Conservation (phyloP, 2,113 vertebrate species). For the Thermophis baileyi region DNA sequence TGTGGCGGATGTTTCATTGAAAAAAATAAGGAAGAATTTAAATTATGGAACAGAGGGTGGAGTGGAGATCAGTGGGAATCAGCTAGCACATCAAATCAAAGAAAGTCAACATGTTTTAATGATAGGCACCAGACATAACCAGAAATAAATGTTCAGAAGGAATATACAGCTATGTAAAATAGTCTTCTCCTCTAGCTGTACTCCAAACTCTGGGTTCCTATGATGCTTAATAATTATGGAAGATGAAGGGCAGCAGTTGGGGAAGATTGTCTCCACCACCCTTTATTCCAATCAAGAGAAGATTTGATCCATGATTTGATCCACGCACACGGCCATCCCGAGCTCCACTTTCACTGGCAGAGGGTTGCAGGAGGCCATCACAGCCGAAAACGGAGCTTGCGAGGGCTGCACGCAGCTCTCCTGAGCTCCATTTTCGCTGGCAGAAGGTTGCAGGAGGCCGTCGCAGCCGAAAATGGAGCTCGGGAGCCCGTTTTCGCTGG, state of each 20-base stretch:
- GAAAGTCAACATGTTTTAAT: neutral
- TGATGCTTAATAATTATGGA: neutral
- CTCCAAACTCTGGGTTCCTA: neutral
- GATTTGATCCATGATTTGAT: neutral
- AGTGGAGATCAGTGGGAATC: neutral
- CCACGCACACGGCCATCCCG: too few species aligned
- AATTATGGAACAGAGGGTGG: neutral
- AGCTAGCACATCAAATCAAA: neutral
- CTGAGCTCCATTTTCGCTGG: too few species aligned
- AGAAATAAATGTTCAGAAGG: neutral
- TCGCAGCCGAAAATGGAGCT: too few species aligned
- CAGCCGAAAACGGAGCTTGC: too few species aligned
- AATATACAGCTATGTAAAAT: neutral
- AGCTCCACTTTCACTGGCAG: too few species aligned
- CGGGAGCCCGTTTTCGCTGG: too few species aligned
- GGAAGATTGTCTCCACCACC: neutral
- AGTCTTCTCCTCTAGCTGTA: neutral
- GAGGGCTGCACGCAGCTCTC: too few species aligned
- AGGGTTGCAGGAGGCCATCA: too few species aligned
- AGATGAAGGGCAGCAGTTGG: neutral
- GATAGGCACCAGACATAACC: neutral
- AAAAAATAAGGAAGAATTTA: neutral
- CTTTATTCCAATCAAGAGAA: neutral
- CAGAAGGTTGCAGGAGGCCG: too few species aligned
- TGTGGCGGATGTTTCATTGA: neutral